Evolutionary conservation across 2,797 vertebrate genomes (phyloP), one percentile per base, ranked within the genome.

Genomic region (Danio tinwini): DNA sequence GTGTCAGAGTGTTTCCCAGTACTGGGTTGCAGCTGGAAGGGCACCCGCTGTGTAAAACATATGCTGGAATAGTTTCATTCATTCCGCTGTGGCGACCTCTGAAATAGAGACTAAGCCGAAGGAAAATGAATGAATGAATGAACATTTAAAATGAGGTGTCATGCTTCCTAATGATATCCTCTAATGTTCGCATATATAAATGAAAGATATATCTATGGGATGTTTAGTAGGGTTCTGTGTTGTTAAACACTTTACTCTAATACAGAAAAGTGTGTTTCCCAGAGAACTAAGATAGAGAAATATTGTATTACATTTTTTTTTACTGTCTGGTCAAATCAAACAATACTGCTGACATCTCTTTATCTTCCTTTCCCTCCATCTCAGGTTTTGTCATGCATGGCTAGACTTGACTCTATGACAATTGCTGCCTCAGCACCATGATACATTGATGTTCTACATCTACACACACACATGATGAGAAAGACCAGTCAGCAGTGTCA

Each of bases 351-450:
- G 74, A 82, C 76, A 72, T 73, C 59, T 64, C 58, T 73, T 72
- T 80, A 64, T 72, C 49, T 58, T 45, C 56, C 42, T 59, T 59
- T 75, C 40, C 47, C 65, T 72, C 53, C 40, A 47, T 78, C 65
- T 78, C 65, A n/a, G 44, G 16, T 78, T 12, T 68, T 82, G 65
- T 81, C 70, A 81, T 73, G 84, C 76, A 81, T 56, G 84, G 56
- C 44, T 85, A 52, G 64, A 45, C 72, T 42, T 61, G 10, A 40
- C 55, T 49, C 39, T 7, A 55, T 71, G 69, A 71, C 67, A 74
- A 78, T 19, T 74, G 78, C 82, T 76, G 79, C 61, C 55, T 81
- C 67, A 80, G 82, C 79, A 80, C 39, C 37, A 63, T 53, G 45
- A 67, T 67, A 55, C 52, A 58, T 21, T 39, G 55, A 39, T 63